Evolutionary conservation across 2,113 vertebrate genomes (phyloP).

Genomic region (Psittacula cyanocephala): DNA sequence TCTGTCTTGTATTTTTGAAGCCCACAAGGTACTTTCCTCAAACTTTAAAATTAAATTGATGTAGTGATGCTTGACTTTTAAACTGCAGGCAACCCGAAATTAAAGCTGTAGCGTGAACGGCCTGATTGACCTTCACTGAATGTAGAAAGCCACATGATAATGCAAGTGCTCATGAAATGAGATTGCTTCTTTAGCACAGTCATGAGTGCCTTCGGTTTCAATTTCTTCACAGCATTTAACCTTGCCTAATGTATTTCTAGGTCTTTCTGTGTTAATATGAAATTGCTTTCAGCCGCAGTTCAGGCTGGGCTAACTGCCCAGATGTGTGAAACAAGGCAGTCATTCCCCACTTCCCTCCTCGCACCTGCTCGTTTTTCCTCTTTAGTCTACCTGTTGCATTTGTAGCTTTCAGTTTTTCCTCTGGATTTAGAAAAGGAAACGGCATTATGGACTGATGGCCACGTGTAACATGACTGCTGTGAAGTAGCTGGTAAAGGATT

Average conservation of each 20-base stretch:
- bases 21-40: background rate
- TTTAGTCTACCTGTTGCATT: background rate
- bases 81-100: background rate
- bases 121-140: background rate
- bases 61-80: background rate
- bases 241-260: background rate
- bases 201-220: background rate
- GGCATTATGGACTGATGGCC: background rate
- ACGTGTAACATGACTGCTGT: fast-evolving
- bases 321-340: background rate
- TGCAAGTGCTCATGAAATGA: background rate
- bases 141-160: background rate
- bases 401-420: background rate
- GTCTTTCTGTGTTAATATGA: background rate
- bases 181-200: background rate
- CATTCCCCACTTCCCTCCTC: fast-evolving
- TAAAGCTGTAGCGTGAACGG: background rate
- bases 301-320: background rate
- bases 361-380: background rate
- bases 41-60: background rate
- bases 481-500: background rate
- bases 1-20: background rate
- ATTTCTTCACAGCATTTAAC: background rate
- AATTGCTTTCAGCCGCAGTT: background rate
- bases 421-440: background rate